Evolutionary conservation across 2,888 invertebrate species (phyloP), one percentile per base, ranked within the genome.

Genomic region (Selenia dentaria): DNA sequence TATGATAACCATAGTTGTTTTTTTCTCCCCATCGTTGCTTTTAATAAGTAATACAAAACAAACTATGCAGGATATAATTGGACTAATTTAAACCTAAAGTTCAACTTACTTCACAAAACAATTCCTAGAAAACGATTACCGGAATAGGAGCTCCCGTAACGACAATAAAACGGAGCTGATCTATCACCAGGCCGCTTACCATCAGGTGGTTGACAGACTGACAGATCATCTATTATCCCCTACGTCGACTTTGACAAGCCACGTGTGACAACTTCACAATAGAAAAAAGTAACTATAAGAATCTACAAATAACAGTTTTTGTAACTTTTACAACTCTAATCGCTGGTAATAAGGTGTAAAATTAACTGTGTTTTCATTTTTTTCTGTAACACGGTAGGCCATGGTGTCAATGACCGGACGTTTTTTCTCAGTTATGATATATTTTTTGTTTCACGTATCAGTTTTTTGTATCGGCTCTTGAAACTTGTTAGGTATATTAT

Each of bases 221-320:
- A 70, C 70, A 58, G 63, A 67, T 70, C 76, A 80, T 82, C 67
- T 76, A 82, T 82, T 81, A 83, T 81, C 79, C 67, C 79, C 80
- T 70, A 61, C 75, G 55, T 54, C 45, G 76, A 64, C 53, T 32
- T 51, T 74, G 79, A 75, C 77, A 70, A 57, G 49, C 64, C 74
- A 70, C 67, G 70, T 69, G 72, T 71, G 71, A 74, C 74, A 65
- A 58, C 43, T 50, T 55, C 43, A 54, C 54, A 55, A 24, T 16
- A 10, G 22, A 38, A 25, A 24, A 51, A 59, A 59, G 40, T 16
- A 16, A 16, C 16, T 16, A 16, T 4, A 46, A 20, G 24, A 45
- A 12, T 38, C 41, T 2, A 13, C 10, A 14, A 8, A 28, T 16
- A 60, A 31, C 8, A 22, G 22, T 22, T 22, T 8, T 0, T n/a